These are phyloP conservation scores for Halocynthia roretzi DNA, from an alignment of 23 tunicate species.

Conservation along the genomic window DNA sequence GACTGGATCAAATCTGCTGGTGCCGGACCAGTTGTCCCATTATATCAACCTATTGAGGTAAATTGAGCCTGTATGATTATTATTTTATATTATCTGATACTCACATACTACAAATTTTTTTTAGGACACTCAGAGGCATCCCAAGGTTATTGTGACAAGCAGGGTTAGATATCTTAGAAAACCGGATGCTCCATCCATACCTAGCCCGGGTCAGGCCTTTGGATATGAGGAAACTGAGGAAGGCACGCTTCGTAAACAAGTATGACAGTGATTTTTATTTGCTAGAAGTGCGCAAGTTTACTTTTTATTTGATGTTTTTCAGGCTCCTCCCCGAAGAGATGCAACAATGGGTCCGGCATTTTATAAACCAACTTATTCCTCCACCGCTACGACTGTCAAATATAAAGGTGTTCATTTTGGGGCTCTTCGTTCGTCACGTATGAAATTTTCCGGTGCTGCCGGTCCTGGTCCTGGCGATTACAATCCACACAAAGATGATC, in stretches of 20 bases:
- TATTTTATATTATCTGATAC: too few relatives aligned
- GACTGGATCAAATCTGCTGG: slow-evolving; percentile 74
- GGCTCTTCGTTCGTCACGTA: slow-evolving; percentile 44
- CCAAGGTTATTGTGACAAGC: slow-evolving; percentile 60
- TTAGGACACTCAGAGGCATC: slow-evolving; percentile 22
- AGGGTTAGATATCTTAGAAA: slow-evolving; percentile 66
- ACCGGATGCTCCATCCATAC: slow-evolving; percentile 94
- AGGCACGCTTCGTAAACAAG: slow-evolving; percentile 77
- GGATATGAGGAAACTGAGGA: slow-evolving; percentile 93
- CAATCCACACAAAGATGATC: slow-evolving; percentile 34
- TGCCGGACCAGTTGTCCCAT: not conserved
- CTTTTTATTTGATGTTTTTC: slow-evolving; percentile 1
- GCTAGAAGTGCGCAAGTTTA: not conserved
- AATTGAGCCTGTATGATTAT: too few relatives aligned
- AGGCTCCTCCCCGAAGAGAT: slow-evolving; percentile 83
- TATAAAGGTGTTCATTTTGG: slow-evolving; percentile 91
- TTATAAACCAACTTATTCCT: slow-evolving; percentile 37
- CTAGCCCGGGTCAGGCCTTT: slow-evolving; percentile 93
- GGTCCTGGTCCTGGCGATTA: slow-evolving; percentile 66
- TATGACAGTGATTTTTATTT: not conserved
- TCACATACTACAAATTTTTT: not conserved
- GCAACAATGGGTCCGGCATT: slow-evolving; percentile 81
- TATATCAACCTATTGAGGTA: too few relatives aligned
- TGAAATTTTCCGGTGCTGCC: slow-evolving; percentile 49
- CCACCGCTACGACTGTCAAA: slow-evolving; percentile 52